Conservation (phyloP, 2,113 vertebrate species). For the Marmota monax region DNA sequence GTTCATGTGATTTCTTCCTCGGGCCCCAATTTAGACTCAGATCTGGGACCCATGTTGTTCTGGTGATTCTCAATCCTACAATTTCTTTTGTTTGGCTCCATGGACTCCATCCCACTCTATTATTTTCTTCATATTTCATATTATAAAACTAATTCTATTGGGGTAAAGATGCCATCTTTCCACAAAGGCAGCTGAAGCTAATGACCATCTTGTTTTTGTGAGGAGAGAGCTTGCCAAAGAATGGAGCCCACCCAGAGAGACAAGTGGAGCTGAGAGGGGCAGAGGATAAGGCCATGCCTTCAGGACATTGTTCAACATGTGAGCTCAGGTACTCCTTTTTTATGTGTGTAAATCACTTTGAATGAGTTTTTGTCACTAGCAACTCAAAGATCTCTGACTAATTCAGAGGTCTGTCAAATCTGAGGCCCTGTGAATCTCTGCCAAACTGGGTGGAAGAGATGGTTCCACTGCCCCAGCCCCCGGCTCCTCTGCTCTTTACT, state of each 20-base stretch:
- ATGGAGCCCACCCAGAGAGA: not conserved
- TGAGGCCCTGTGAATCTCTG: not conserved
- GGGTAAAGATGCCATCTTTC: not conserved
- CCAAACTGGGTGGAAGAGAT: not conserved
- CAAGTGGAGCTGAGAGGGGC: not conserved
- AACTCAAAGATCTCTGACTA: not conserved
- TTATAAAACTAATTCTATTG: not conserved
- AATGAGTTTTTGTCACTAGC: not conserved
- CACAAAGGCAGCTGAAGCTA: not conserved
- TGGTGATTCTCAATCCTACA: not conserved
- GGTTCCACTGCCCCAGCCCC: not conserved
- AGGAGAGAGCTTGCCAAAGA: not conserved
- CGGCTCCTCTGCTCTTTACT: not conserved
- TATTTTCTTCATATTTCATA: no score
- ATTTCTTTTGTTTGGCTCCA: not conserved
- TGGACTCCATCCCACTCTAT: no score
- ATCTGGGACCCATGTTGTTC: not conserved
- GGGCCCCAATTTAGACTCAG: not conserved
- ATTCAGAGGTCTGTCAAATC: not conserved
- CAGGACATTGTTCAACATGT: not conserved
- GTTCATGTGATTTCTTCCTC: not conserved
- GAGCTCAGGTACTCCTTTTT: slow-evolving; percentile 27
- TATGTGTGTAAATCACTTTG: not conserved
- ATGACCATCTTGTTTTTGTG: not conserved
- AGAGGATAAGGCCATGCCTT: not conserved